Evolutionary conservation across 2,797 vertebrate genomes (phyloP), one percentile per base, ranked within the genome.

Genomic region (Erethizon dorsatum): DNA sequence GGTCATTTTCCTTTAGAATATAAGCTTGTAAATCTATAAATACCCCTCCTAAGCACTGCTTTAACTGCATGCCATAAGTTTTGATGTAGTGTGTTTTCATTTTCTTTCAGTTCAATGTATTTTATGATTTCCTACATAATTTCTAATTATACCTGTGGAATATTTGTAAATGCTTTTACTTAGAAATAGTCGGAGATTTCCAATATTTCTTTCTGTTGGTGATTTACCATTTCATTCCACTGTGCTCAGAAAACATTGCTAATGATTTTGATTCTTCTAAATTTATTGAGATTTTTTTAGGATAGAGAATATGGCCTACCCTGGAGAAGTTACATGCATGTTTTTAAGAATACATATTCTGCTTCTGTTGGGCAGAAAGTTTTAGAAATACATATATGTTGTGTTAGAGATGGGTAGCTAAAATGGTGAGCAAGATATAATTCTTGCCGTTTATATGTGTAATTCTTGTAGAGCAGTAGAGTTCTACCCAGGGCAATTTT

Each of bases 101-200:
- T 94, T 95, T 91, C 80, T 91, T 95, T 89, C 1, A 57, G 50
- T 37, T 87, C 63, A 83, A 57, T 24, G 17, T 52, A 67, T 78
- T 93, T 93, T 52, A 8, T 17, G 17, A 28, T 87, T 85, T 93
- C 8, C 24, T 89, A 52, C 73, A 50, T 45, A n/a, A 65, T 90
- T 96, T 59, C 57, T 89, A 90, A 45, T 69, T 80, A 57, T 26
- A 78, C 15, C 8, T 2, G 28, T n/a, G 18, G 7, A 26, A 52
- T 57, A 88, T 31, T 89, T 86, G 88, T 22, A 54, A 95, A 85
- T 71, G 37, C 73, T 10, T 91, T 96, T 88, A 63, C 41, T 90
- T 86, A 8, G 6, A 80, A 65, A 59, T 54, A 54, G 41, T 67
- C 86, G 56, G 10, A 91, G 45, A 45, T 67, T 91, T 89, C 41